Conservation (phyloP, 2,113 vertebrate genomes). For the Apistogramma diplotaenia region DNA sequence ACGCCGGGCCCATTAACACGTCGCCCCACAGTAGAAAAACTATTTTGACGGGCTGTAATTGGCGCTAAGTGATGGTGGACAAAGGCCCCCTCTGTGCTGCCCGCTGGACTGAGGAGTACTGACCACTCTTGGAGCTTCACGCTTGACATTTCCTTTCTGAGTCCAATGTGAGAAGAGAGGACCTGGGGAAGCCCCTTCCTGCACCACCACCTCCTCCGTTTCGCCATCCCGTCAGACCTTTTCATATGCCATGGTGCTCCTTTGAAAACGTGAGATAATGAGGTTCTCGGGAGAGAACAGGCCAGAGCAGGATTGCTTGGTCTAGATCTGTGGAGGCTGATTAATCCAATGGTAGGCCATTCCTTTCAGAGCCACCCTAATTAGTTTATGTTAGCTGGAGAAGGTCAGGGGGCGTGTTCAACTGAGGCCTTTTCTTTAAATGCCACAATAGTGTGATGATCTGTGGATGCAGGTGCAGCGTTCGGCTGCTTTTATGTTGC, state of each 20-base stretch:
- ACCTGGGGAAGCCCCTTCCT: constrained; percentile 65
- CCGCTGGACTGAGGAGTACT: constrained; percentile 66
- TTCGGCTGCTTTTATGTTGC: constrained; percentile 84
- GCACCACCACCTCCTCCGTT: constrained; percentile 59
- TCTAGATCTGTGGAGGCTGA: constrained; percentile 74
- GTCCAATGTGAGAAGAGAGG: constrained; percentile 69
- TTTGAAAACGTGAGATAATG: constrained; percentile 81
- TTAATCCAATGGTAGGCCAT: constrained; percentile 80
- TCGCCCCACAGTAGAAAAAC: constrained; percentile 89
- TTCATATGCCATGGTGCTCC: constrained; percentile 57
- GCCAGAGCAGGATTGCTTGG: constrained; percentile 65
- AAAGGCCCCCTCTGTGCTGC: constrained; percentile 83
- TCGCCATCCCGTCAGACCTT: constrained; percentile 52
- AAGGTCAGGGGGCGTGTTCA: constrained; percentile 88
- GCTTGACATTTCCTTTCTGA: constrained; percentile 74
- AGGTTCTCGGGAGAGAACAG: constrained; percentile 69
- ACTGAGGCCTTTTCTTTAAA: constrained; percentile 85
- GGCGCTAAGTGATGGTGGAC: constrained; percentile 89
- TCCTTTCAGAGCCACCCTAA: constrained; percentile 83
- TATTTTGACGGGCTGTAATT: constrained; percentile 95
- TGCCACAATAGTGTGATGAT: constrained; percentile 90
- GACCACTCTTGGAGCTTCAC: constrained; percentile 69
- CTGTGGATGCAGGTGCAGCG: constrained; percentile 93
- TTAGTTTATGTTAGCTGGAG: constrained; percentile 97
- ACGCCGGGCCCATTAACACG: constrained; percentile 89